Conservation (phyloP, 1,140 invertebrate species). For the Trypoxylus dichotomus region DNA sequence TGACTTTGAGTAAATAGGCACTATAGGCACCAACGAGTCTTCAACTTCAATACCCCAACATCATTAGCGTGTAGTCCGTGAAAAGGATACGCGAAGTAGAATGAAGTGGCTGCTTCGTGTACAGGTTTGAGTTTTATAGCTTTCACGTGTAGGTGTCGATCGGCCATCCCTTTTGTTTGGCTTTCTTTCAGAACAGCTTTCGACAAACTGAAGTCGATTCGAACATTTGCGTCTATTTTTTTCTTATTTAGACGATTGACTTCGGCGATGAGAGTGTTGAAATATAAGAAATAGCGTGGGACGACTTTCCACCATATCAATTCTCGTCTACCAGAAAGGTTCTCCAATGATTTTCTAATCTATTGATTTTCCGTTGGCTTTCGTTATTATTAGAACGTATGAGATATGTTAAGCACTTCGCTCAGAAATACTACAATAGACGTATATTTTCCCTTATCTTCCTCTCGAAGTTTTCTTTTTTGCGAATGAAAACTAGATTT, state of each 20-base stretch:
- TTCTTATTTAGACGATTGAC: background rate
- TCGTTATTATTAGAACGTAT: background rate
- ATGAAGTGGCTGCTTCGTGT: background rate
- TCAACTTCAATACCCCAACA: background rate
- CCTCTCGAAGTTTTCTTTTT: slow-evolving; percentile 4
- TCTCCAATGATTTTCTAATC: slow-evolving; percentile 19
- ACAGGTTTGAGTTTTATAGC: background rate
- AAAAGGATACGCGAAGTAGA: background rate
- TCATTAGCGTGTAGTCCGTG: background rate
- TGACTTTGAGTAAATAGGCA: background rate
- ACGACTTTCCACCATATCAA: background rate
- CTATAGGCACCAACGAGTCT: background rate
- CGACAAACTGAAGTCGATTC: background rate
- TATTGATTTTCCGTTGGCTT: slow-evolving; percentile 5
- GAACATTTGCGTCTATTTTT: background rate
- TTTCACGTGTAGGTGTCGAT: background rate
- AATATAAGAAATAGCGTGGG: background rate
- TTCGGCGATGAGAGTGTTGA: background rate
- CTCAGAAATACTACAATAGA: background rate
- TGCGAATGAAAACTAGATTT: slow-evolving; percentile 20
- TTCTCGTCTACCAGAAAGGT: background rate
- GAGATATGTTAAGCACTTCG: background rate
- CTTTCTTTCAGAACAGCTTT: background rate
- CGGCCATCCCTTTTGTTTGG: background rate
- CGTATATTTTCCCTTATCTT: slow-evolving; percentile 7